phyloP scores from a whole-genome alignment of 1,140 invertebrate species.

The Macrobrachium nipponense region DNA sequence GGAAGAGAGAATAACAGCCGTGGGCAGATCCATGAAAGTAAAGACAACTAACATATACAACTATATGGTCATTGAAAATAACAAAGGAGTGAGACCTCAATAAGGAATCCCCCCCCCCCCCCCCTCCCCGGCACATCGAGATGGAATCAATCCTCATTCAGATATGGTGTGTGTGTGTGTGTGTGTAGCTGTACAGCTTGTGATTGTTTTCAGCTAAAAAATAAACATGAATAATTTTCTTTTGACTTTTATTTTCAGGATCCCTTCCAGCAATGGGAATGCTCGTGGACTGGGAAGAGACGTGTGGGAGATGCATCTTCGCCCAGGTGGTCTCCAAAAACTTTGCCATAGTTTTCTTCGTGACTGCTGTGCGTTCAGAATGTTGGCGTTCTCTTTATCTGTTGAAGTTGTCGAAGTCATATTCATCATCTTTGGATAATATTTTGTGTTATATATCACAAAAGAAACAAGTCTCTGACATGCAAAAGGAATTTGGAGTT shows the following conservation, averaged over 20 bases:
- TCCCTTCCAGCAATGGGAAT: slow-evolving; percentile 36
- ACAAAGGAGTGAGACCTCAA: too few species aligned
- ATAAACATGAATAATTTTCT: background rate
- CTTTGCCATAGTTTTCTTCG: slow-evolving; percentile 49
- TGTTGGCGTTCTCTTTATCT: background rate
- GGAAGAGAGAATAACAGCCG: too few species aligned
- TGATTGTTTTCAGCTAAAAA: background rate
- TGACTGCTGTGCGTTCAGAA: slow-evolving; percentile 26
- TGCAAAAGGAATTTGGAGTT: background rate
- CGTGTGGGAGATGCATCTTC: slow-evolving; percentile 28
- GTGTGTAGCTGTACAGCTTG: background rate
- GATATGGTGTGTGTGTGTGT: too few species aligned
- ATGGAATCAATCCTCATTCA: too few species aligned
- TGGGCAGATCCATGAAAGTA: too few species aligned
- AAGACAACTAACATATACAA: too few species aligned
- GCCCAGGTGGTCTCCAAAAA: slow-evolving; percentile 33
- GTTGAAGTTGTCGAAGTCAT: background rate
- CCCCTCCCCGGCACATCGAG: too few species aligned
- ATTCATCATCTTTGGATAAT: background rate
- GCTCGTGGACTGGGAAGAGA: slow-evolving; percentile 27
- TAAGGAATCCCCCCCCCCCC: too few species aligned
- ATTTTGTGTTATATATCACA: background rate
- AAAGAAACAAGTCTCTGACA: too few species aligned
- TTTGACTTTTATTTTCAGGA: background rate
- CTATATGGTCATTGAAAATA: too few species aligned